A percentile compares a stretch with the other conserved stretches of the same genome.
Evolutionary conservation across 1,140 invertebrate genomes (phyloP).

Genomic region (Papilio helenus): DNA sequence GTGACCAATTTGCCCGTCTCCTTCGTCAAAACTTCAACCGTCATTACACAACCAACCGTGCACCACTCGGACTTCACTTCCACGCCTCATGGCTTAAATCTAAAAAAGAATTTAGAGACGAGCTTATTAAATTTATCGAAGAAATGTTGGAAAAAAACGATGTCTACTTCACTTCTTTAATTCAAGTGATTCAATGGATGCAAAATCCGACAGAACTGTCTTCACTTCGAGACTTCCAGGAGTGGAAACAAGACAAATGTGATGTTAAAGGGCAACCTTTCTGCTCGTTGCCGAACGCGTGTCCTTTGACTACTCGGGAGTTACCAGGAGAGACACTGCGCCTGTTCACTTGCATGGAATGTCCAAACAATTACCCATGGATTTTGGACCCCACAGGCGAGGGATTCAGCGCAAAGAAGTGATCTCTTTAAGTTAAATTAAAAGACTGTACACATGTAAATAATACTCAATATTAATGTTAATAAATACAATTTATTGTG

Average conservation of each 20-base stretch:
- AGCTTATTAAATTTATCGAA: constrained; percentile 96
- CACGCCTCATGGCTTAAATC: constrained; percentile 97
- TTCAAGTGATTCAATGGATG: constrained; percentile 99
- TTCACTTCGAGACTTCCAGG: constrained; percentile 93
- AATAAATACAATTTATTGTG: constrained; percentile 70
- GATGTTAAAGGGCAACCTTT: constrained; percentile 96
- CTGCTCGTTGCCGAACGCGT: constrained; percentile 95
- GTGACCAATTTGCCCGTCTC: constrained; percentile 93
- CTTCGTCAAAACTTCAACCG: constrained; percentile 97
- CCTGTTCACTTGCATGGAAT: constrained; percentile 97
- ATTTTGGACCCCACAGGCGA: constrained; percentile 97
- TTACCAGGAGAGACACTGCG: constrained; percentile 95
- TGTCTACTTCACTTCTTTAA: constrained; percentile 96
- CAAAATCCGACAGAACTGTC: constrained; percentile 96
- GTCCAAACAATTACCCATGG: constrained; percentile 98
- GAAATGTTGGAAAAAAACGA: constrained; percentile 95
- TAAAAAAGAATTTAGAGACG: constrained; percentile 96
- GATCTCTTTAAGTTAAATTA: constrained; percentile 80
- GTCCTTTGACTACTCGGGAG: constrained; percentile 94
- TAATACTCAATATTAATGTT: constrained; percentile 82
- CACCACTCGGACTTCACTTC: constrained; percentile 97
- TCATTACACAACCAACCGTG: constrained; percentile 95
- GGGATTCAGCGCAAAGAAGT: constrained; percentile 92
- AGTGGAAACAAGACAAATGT: constrained; percentile 96
- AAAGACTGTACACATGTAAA: constrained; percentile 82